A percentile compares a stretch with the other conserved stretches of the same genome.
phyloP scores from a whole-genome alignment of 2,113 vertebrate species.

The Pitta sordida region DNA sequence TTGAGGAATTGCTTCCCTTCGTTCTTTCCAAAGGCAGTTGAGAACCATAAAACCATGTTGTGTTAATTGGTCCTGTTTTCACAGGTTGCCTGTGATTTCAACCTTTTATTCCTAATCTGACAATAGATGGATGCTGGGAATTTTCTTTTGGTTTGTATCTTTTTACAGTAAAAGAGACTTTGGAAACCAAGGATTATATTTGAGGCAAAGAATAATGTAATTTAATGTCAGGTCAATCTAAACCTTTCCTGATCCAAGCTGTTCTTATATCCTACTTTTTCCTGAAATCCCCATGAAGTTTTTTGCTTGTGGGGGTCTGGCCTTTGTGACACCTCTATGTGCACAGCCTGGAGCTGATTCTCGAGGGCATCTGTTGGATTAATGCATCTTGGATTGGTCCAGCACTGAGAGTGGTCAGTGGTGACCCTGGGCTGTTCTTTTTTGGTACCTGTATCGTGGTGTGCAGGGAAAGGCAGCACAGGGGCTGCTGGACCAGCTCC shows the following conservation, averaged over 20 bases:
- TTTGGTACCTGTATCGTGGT: rapidly evolving
- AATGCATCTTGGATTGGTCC: neutral
- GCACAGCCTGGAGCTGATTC: neutral
- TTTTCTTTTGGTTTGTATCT: neutral
- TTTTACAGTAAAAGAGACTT: neutral
- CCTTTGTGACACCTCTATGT: neutral
- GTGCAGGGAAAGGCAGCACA: rapidly evolving
- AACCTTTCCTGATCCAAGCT: neutral
- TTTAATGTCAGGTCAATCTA: neutral
- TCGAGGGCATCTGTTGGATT: rapidly evolving
- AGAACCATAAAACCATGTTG: rapidly evolving
- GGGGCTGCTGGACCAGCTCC: neutral
- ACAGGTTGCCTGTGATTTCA: neutral
- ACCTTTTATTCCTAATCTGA: neutral
- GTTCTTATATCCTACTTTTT: neutral
- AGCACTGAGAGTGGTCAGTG: rapidly evolving
- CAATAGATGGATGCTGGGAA: neutral
- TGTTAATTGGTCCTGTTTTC: rapidly evolving
- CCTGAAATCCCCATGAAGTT: neutral
- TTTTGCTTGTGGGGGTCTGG: neutral
- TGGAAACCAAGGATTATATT: neutral
- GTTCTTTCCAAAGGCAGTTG: rapidly evolving
- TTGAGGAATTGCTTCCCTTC: neutral
- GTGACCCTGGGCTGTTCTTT: neutral
- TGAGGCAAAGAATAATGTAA: neutral